Conservation (phyloP, 2,797 vertebrate species). For the Margarornis squamiger region DNA sequence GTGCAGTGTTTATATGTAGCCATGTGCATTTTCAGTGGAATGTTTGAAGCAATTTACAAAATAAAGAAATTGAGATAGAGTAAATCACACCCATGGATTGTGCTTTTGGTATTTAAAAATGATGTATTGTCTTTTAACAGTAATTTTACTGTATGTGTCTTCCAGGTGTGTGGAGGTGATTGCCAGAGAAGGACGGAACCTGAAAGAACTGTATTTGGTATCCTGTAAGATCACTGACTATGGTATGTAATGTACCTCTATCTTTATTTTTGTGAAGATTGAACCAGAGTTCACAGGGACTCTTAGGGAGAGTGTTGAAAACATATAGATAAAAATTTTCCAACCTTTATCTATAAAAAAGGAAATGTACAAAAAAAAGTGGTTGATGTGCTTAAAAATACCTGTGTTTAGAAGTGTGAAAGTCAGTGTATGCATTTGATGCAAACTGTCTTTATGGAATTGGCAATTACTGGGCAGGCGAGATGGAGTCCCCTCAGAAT, state of each 20-base stretch:
- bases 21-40: constrained; percentile 7
- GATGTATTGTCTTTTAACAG: not conserved
- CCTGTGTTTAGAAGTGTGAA: not conserved
- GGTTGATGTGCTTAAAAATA: not conserved
- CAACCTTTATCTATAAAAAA: not conserved
- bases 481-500: not conserved
- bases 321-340: not conserved
- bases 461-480: not conserved
- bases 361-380: not conserved
- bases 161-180: constrained; percentile 98
- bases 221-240: constrained; percentile 99
- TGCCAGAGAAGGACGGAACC: constrained; percentile 93
- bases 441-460: not conserved
- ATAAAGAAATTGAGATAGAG: not conserved
- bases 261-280: not conserved
- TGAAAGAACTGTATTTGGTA: constrained; percentile 97
- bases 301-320: not conserved
- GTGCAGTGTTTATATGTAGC: not conserved
- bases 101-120: constrained; percentile 9
- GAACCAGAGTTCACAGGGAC: not conserved
- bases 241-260: constrained; percentile 79
- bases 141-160: constrained; percentile 51
- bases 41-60: not conserved
- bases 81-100: not conserved
- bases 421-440: not conserved